phyloP scores from a whole-genome alignment of 1,140 invertebrate species.

The Megalopta genalis region DNA sequence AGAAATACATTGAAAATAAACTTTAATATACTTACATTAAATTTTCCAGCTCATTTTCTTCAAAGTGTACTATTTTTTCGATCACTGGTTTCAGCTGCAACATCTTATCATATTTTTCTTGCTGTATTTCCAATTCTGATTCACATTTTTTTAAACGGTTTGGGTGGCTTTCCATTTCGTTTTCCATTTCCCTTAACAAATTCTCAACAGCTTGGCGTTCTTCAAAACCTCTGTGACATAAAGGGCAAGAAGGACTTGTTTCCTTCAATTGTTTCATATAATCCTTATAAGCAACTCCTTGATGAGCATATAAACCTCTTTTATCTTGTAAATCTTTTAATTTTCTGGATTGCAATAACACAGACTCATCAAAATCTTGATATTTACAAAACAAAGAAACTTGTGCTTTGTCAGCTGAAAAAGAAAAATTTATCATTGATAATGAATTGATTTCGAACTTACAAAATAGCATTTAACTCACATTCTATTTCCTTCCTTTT shows the following conservation, averaged over 20 bases:
- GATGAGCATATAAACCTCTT: slow-evolving; percentile 79
- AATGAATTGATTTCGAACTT: slow-evolving; percentile 26
- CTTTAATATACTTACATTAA: slow-evolving; percentile 73
- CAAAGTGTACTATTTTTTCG: slow-evolving; percentile 77
- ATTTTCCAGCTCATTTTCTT: slow-evolving; percentile 72
- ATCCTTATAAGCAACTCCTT: slow-evolving; percentile 74
- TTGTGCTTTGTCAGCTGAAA: slow-evolving; percentile 79
- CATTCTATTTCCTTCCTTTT: slow-evolving; percentile 79
- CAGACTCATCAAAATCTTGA: slow-evolving; percentile 80
- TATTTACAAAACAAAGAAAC: slow-evolving; percentile 83
- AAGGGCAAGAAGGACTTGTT: slow-evolving; percentile 87
- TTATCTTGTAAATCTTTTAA: slow-evolving; percentile 81
- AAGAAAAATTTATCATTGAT: slow-evolving; percentile 25
- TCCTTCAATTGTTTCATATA: slow-evolving; percentile 84
- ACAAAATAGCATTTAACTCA: slow-evolving; percentile 40
- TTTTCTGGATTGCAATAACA: slow-evolving; percentile 78
- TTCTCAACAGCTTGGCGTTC: slow-evolving; percentile 83
- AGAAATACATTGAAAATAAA: slow-evolving; percentile 12
- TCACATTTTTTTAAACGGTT: slow-evolving; percentile 78
- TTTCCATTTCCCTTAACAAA: slow-evolving; percentile 81
- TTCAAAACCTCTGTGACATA: slow-evolving; percentile 90
- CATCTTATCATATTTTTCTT: slow-evolving; percentile 82
- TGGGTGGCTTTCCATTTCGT: slow-evolving; percentile 81
- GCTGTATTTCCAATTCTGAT: slow-evolving; percentile 77
- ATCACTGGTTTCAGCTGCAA: slow-evolving; percentile 83